phyloP scores from a whole-genome alignment of 1,140 invertebrate species.

The Lordiphosa clarofinis region DNA sequence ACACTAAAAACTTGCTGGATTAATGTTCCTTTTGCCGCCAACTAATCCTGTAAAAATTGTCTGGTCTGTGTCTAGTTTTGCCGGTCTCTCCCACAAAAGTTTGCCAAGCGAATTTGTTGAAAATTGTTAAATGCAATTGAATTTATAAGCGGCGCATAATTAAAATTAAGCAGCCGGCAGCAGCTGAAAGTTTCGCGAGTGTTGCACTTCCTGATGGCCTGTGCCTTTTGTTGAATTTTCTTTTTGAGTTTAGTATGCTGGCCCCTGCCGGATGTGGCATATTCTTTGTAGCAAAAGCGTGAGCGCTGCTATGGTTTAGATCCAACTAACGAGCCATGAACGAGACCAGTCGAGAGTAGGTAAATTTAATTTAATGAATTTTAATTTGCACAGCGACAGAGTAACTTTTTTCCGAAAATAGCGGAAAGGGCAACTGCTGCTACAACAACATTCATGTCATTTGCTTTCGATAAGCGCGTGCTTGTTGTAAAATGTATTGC shows the following conservation, averaged over 20 bases:
- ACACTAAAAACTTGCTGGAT: slow-evolving; percentile 43
- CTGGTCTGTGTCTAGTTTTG: slow-evolving; percentile 41
- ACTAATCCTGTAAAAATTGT: slow-evolving; percentile 62
- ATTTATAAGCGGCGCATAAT: slow-evolving; percentile 74
- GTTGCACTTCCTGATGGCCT: slow-evolving; percentile 47
- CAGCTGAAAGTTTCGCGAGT: slow-evolving; percentile 58
- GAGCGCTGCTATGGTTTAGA: slow-evolving; percentile 2
- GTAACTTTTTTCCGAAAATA: no score
- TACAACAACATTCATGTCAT: no score
- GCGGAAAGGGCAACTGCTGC: no score
- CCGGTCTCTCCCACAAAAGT: slow-evolving; percentile 26
- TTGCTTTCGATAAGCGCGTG: no score
- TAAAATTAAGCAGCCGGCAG: slow-evolving; percentile 67
- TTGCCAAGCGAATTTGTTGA: slow-evolving; percentile 50
- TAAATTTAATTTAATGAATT: background rate
- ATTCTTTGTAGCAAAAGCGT: slow-evolving; percentile 11
- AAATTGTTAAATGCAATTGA: slow-evolving; percentile 76
- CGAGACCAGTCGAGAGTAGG: no score
- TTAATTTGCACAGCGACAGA: no score
- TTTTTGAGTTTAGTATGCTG: slow-evolving; percentile 42
- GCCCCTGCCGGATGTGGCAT: slow-evolving; percentile 30
- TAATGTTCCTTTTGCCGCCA: slow-evolving; percentile 61
- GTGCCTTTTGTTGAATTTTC: slow-evolving; percentile 25
- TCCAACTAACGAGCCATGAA: slow-evolving; percentile 6
- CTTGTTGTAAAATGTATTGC: no score